phyloP scores from a whole-genome alignment of 1,140 invertebrate species.

The Leptinotarsa undecemlineata region DNA sequence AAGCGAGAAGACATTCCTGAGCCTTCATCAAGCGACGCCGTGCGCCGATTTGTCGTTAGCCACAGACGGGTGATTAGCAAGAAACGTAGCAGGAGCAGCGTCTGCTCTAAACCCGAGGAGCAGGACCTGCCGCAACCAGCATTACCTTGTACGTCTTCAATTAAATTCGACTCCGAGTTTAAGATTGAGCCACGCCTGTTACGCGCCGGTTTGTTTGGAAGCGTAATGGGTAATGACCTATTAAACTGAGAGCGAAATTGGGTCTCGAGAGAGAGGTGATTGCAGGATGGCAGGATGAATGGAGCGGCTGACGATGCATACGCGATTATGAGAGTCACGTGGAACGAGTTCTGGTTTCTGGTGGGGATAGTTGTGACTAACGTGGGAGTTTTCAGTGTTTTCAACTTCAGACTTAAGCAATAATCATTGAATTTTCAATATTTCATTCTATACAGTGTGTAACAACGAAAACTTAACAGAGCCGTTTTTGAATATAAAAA shows the following conservation, averaged over 20 bases:
- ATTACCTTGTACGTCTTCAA: conserved; percentile 3
- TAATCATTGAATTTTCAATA: no score
- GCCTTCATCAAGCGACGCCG: neutral
- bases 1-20: neutral
- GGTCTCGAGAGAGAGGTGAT: neutral
- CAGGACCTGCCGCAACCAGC: neutral
- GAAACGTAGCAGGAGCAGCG: neutral
- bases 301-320: no score
- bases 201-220: neutral
- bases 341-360: no score
- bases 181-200: neutral
- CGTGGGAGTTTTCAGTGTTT: no score
- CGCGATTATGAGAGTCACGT: no score
- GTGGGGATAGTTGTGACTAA: no score
- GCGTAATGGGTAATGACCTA: conserved; percentile 7
- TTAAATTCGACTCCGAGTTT: neutral
- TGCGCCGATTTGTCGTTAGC: neutral
- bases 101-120: neutral
- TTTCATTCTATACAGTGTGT: no score
- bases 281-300: no score
- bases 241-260: conserved; percentile 1
- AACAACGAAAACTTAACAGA: no score
- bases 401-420: no score
- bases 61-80: neutral
- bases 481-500: no score